Evolutionary conservation across 1,140 invertebrate genomes (phyloP).

Genomic region (Glossosoma conforme): DNA sequence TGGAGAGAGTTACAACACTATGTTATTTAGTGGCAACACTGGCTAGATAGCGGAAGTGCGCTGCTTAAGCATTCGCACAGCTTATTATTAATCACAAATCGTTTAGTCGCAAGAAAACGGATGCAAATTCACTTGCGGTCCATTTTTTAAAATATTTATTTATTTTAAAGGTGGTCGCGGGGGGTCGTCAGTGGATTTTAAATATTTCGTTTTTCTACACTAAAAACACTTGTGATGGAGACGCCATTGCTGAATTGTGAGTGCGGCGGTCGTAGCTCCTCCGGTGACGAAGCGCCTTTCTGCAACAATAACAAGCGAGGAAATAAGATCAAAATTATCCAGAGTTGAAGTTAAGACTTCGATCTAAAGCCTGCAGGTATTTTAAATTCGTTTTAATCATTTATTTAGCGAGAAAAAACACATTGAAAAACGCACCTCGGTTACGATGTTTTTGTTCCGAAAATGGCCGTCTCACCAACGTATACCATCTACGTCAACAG

Average conservation of each 20-base stretch:
- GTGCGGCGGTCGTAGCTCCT: slow-evolving; percentile 45
- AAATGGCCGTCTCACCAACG: slow-evolving; percentile 52
- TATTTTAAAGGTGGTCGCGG: too few relatives aligned
- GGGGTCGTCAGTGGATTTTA: too few relatives aligned
- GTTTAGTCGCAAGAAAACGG: too few relatives aligned
- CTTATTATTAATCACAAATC: too few relatives aligned
- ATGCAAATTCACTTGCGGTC: too few relatives aligned
- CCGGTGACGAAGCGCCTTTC: slow-evolving; percentile 47
- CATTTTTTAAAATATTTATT: too few relatives aligned
- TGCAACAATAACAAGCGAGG: slow-evolving; percentile 47
- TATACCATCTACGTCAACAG: slow-evolving; percentile 37
- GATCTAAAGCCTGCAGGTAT: slow-evolving; percentile 41
- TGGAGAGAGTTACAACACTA: too few relatives aligned
- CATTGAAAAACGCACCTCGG: slow-evolving; percentile 46
- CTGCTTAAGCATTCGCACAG: slow-evolving; percentile 47
- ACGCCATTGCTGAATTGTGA: slow-evolving; percentile 48
- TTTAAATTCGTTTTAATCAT: slow-evolving; percentile 36
- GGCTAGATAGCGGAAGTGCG: slow-evolving; percentile 45
- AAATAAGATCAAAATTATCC: slow-evolving; percentile 41
- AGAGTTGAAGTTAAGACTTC: slow-evolving; percentile 34
- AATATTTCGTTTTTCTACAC: slow-evolving; percentile 1
- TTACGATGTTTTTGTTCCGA: slow-evolving; percentile 45
- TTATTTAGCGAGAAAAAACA: slow-evolving; percentile 36
- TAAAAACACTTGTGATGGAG: slow-evolving; percentile 33
- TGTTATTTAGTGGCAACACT: too few relatives aligned